Base-by-base conservation (phyloP, 2,113 vertebrate genomes). In the Mesitornis unicolor region DNA sequence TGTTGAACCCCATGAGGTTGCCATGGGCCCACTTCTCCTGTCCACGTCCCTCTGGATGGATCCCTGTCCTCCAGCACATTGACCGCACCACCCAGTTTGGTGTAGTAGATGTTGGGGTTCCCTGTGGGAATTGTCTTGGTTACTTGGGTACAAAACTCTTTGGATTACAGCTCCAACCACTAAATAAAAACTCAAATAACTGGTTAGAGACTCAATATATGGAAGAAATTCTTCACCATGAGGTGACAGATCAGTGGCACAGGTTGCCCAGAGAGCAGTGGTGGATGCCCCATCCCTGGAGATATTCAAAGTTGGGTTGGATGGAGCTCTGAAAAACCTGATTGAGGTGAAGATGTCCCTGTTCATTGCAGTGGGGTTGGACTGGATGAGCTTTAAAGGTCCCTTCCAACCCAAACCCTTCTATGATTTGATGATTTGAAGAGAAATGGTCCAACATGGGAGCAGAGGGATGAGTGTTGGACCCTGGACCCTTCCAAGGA, bases 311-410 rank as follows among this genome's bases (percentile, higher is more conserved):
- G 60, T 1, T 29, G 21, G 53, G 61, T 7, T 51, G 71, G 63
- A 36, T 1, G 8, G 43, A 31, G 43, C 82, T 85, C 2, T 10
- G 70, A 31, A 63, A 36, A 17, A 0, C 19, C n/a, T 77, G 59
- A 0, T 5, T 10, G 0, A n/a, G 0, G 9, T 3, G 40, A 0
- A 50, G 45, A 0, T 24, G 42, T 36, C 79, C 54, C 40, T 86
- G 54, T n/a, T 47, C 0, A 1, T 1, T 7, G 69, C 57, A n/a
- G 38, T 51, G 29, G 47, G 5, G 9, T n/a, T n/a, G 74, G 13
- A 0, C 8, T 11, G 0, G 43, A 0, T 16, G 65, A 1, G 1
- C 24, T 57, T 31, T 2, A 0, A 16, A 38, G n/a, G 10, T 45
- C 31, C 29, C 1, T 87, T 31, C 59, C 36, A 2, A 35, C 65